These are phyloP conservation scores for Drosophila kanapiae DNA, from an alignment of 1,140 invertebrate genomes.

Conservation along the genomic window DNA sequence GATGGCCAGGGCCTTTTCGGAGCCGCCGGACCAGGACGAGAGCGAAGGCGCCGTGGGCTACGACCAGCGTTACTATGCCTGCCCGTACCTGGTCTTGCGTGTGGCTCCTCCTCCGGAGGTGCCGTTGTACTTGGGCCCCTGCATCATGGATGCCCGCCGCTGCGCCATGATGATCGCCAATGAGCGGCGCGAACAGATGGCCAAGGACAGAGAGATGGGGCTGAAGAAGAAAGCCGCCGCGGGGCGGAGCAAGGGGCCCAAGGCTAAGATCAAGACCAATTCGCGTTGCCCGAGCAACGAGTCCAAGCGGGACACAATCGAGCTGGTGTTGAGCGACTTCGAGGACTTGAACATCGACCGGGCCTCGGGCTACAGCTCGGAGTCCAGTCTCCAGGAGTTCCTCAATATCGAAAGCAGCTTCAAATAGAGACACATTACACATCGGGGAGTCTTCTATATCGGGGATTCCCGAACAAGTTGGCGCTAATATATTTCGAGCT, in stretches of 20 bases:
- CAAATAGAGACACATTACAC: too few species aligned
- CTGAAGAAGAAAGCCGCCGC: too few species aligned
- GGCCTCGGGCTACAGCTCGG: neutral
- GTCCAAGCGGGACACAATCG: too few species aligned
- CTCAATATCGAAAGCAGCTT: too few species aligned
- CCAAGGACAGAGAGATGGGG: neutral
- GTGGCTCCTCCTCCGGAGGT: too few species aligned
- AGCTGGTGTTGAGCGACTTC: neutral
- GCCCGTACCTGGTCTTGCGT: neutral
- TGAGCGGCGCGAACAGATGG: neutral
- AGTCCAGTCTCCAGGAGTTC: neutral
- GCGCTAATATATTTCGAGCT: too few species aligned
- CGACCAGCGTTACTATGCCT: conserved; percentile 4
- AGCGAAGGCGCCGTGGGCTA: conserved; percentile 12
- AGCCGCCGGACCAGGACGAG: neutral
- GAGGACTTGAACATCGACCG: neutral
- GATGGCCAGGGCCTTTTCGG: neutral
- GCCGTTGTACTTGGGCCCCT: neutral
- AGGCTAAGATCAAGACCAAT: too few species aligned
- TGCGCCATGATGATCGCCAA: neutral
- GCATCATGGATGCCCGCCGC: neutral
- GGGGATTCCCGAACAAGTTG: too few species aligned
- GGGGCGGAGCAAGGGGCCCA: too few species aligned
- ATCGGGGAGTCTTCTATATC: too few species aligned
- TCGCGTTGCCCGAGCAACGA: too few species aligned